phyloP scores from a whole-genome alignment of 2,888 invertebrate genomes.

The Caenorhabditis virilis region DNA sequence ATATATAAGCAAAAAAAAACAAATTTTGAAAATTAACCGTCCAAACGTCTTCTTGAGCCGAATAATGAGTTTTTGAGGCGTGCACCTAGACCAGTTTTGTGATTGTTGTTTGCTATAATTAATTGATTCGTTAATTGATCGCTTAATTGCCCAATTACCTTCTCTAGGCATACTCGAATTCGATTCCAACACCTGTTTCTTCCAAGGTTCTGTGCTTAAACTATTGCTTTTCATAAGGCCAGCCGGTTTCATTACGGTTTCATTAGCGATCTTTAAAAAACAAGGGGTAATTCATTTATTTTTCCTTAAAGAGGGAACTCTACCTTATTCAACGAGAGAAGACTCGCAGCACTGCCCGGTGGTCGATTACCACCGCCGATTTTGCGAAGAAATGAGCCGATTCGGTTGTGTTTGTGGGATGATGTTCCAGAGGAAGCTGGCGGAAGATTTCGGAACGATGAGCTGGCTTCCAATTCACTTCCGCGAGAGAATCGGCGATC shows the following conservation, averaged over 20 bases:
- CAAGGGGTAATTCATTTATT: background rate
- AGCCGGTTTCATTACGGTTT: slow-evolving; percentile 41
- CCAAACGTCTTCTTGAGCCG: slow-evolving; percentile 61
- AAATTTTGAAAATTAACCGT: too few species aligned
- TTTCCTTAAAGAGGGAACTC: slow-evolving; percentile 2
- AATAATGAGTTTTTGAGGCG: slow-evolving; percentile 67
- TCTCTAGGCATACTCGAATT: slow-evolving; percentile 35
- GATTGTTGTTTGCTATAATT: slow-evolving; percentile 30
- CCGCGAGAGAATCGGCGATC: slow-evolving; percentile 56
- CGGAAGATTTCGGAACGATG: slow-evolving; percentile 56
- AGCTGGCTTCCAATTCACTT: slow-evolving; percentile 56
- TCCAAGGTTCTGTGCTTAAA: slow-evolving; percentile 66
- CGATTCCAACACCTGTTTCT: slow-evolving; percentile 47
- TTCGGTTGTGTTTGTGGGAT: slow-evolving; percentile 47
- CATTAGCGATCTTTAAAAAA: slow-evolving; percentile 38
- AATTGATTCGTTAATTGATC: background rate
- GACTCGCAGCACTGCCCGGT: slow-evolving; percentile 58
- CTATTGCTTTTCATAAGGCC: slow-evolving; percentile 64
- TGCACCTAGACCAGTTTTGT: slow-evolving; percentile 58
- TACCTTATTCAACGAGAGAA: slow-evolving; percentile 65
- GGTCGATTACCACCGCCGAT: slow-evolving; percentile 54
- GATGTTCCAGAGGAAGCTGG: slow-evolving; percentile 39
- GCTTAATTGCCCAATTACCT: slow-evolving; percentile 10
- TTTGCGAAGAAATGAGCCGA: slow-evolving; percentile 63
- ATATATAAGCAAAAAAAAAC: too few species aligned